Conservation (phyloP, 2,888 invertebrate genomes). For the Ptychoptera albimana region DNA sequence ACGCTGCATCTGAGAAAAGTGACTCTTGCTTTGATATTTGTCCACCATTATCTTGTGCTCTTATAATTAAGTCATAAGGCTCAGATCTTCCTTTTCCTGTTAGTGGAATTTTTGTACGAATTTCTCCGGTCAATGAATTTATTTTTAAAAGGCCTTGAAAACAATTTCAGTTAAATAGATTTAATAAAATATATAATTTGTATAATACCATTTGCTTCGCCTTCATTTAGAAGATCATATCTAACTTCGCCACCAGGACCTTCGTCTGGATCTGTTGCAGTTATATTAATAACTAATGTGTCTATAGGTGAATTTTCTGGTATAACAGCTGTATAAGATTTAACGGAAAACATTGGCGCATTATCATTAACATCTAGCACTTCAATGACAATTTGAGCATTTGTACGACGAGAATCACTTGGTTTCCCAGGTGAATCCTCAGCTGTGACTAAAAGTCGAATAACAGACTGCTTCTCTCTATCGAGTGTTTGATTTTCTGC, state of each 20-base stretch:
- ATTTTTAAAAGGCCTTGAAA: conserved; percentile 39
- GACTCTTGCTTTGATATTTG: conserved; percentile 33
- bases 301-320: conserved; percentile 57
- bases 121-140: conserved; percentile 46
- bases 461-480: conserved; percentile 51
- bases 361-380: conserved; percentile 69
- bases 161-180: too few relatives aligned
- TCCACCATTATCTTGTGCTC: conserved; percentile 53
- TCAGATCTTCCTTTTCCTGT: conserved; percentile 62
- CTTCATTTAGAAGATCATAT: conserved; percentile 57
- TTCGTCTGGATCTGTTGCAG: conserved; percentile 62
- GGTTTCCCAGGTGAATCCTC: conserved; percentile 56
- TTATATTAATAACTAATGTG: conserved; percentile 47
- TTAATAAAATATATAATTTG: too few relatives aligned
- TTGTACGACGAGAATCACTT: conserved; percentile 46
- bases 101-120: conserved; percentile 45
- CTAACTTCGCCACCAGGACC: conserved; percentile 52
- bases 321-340: conserved; percentile 51
- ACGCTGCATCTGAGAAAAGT: conserved; percentile 41
- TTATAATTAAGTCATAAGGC: conserved; percentile 49
- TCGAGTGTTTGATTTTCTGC: conserved; percentile 51
- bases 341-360: conserved; percentile 47
- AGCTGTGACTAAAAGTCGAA: conserved; percentile 55
- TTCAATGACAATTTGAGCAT: conserved; percentile 47
- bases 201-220: conserved; percentile 43